Evolutionary conservation across 2,113 vertebrate genomes (phyloP), one percentile per base, ranked within the genome.

Genomic region (Dendropsophus ebraccatus): DNA sequence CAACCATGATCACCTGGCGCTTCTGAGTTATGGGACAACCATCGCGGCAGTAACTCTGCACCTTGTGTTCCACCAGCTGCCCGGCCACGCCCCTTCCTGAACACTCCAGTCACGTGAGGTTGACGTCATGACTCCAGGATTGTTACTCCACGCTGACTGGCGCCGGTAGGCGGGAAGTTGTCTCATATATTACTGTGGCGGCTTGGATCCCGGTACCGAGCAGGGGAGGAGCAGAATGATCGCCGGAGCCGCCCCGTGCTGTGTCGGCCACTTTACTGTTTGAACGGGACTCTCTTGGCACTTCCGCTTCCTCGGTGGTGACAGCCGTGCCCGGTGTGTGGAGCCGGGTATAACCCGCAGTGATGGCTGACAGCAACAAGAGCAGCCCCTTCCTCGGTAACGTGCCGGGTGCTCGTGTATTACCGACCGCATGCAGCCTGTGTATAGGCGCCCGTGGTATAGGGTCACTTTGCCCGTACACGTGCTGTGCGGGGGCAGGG

Each of bases 331-430:
- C 21, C 58, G 0, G 58, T n/a, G 56, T 58, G 60, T 65, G 11
- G 13, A 13, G 60, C 60, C 56, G 56, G 21, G 9, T 58, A n/a
- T 58, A 21, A 56, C 16, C 62, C 30, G 4, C 30, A 10, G 62
- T 32, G 13, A 69, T 69, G 65, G 65, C 65, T 17, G 65, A 69
- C 65, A 21, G 65, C 19, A 69, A 17, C 65, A 69, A 69, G 65
- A 69, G 21, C 65, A 9, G 14, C 7, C 8, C 65, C 3, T 69
- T 32, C 65, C 65, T 69, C 3, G 65, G 35, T 19, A 8, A 6
- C 65, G 9, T 17, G 65, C 14, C 2, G 21, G 65, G 65, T 69
- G 35, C 21, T 58, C 1, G 5, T 56, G 3, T 8, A 41, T 41
- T 41, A 5, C 41, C 8, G 41, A 3, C 41, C 41, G 8, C 41